These are phyloP conservation scores for Thalassarche chlororhynchos DNA, from an alignment of 2,113 vertebrate species.

Conservation along the genomic window DNA sequence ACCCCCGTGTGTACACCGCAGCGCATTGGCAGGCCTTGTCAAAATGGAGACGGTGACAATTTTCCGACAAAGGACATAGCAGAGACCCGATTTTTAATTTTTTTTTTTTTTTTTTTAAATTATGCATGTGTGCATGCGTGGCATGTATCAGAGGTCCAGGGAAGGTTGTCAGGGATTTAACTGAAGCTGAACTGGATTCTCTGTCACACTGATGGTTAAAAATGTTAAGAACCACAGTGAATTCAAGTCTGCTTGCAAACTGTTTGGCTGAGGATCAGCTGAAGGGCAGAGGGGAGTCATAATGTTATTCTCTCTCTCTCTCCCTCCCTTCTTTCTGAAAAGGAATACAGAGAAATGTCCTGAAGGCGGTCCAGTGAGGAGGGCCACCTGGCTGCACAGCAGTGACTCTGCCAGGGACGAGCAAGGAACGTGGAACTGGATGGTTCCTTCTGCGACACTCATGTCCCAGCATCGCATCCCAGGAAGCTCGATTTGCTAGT, in stretches of 20 bases:
- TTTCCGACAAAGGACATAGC: not conserved
- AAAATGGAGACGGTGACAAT: not conserved
- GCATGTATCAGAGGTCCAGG: not conserved
- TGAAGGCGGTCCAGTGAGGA: rapidly evolving
- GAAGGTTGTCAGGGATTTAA: not conserved
- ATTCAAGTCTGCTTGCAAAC: not conserved
- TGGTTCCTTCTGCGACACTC: not conserved
- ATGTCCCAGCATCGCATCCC: not conserved
- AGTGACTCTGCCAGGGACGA: not conserved
- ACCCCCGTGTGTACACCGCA: not conserved
- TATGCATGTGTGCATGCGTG: not conserved
- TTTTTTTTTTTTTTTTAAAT: not conserved
- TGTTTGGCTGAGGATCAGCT: not conserved
- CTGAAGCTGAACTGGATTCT: not conserved
- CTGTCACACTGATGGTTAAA: not conserved
- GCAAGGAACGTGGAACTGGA: not conserved
- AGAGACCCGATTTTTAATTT: rapidly evolving
- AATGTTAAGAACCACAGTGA: not conserved
- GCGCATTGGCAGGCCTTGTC: not conserved
- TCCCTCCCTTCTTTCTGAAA: not conserved
- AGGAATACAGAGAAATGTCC: not conserved
- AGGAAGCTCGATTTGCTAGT: not conserved
- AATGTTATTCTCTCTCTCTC: not conserved
- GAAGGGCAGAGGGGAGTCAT: not conserved
- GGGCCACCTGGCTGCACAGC: not conserved